Base-by-base conservation (phyloP, 2,113 vertebrate species). In the Orientallactaga bullata region DNA sequence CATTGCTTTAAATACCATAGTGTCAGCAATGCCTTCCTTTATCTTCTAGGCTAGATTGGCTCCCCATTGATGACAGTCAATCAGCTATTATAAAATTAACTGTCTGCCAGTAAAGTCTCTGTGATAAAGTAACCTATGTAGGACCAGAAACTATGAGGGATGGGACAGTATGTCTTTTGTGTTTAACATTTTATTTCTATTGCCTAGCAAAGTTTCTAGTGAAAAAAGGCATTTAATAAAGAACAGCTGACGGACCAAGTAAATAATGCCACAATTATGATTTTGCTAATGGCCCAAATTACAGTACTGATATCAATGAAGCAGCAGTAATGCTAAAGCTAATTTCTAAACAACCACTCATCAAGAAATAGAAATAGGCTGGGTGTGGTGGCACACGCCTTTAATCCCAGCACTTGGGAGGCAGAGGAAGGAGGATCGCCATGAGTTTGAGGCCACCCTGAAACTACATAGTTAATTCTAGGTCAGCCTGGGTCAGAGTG, bases 221-320 rank as follows among this genome's bases (percentile, higher is more conserved):
- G 3, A 20, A 30, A 21, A 16, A 86, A 47, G n/a, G 2, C 10
- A 82, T 71, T 78, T 94, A 85, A 66, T 81, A 37, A 95, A 87
- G 42, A 90, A 72, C 23, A 89, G 12, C 7, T 86, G 88, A 60
- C 55, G n/a, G 47, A 87, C 85, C 15, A 85, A 5, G 5, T 78
- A 78, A 86, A 71, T 89, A 86, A 90, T 65, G 58, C 20, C 23
- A 32, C 2, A 61, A 78, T 35, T 81, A 90, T 58, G 16, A 68
- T 85, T 91, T 95, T 92, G 32, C 78, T 94, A 88, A 94, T 78
- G 42, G 24, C 26, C 2, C 24, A 82, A 95, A 79, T 81, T 73
- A 87, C 12, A 85, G 90, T 88, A 93, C 9, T 28, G 78, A 61
- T 93, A 17, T 69, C 66, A 81, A 9, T 81, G 73, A 85, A 28